Percentiles rank a stretch among this genome's conserved stretches.
Conservation (phyloP, 2,888 invertebrate genomes). For the Rhamnusium bicolor region DNA sequence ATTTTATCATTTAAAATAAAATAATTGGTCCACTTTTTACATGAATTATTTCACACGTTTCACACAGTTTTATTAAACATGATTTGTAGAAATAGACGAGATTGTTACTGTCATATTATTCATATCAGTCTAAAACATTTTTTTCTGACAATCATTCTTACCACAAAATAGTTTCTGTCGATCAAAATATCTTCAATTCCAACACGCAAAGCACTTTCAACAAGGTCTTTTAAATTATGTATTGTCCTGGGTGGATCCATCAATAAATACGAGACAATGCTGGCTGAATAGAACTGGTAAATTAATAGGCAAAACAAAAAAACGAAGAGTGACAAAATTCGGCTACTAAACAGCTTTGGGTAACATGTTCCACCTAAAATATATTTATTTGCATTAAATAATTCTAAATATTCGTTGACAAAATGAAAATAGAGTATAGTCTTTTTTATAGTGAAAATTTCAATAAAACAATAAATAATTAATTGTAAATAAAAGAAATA, state of each 20-base stretch:
- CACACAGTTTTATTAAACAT: not conserved
- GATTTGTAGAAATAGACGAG: not conserved
- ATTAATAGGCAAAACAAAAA: slow-evolving; percentile 75
- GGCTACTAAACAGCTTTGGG: slow-evolving; percentile 58
- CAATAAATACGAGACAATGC: slow-evolving; percentile 78
- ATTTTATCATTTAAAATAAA: no score
- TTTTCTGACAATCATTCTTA: slow-evolving; percentile 58
- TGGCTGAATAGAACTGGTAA: slow-evolving; percentile 82
- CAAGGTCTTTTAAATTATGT: slow-evolving; percentile 74
- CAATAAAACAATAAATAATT: no score
- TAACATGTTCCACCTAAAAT: slow-evolving; percentile 59
- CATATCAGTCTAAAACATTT: slow-evolving; percentile 8
- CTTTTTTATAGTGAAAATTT: no score
- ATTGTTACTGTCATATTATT: not conserved
- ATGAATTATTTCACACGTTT: no score
- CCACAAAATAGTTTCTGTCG: slow-evolving; percentile 78
- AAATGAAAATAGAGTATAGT: no score
- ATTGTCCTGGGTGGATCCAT: slow-evolving; percentile 77
- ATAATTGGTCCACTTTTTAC: no score
- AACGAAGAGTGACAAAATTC: slow-evolving; percentile 61
- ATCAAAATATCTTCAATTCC: slow-evolving; percentile 79
- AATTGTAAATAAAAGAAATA: no score
- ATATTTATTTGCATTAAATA: not conserved
- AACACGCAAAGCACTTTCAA: slow-evolving; percentile 75
- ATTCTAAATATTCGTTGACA: slow-evolving; percentile 3